These are phyloP conservation scores for Brachymystax lenok DNA, from an alignment of 2,797 vertebrate genomes.

Conservation along the genomic window DNA sequence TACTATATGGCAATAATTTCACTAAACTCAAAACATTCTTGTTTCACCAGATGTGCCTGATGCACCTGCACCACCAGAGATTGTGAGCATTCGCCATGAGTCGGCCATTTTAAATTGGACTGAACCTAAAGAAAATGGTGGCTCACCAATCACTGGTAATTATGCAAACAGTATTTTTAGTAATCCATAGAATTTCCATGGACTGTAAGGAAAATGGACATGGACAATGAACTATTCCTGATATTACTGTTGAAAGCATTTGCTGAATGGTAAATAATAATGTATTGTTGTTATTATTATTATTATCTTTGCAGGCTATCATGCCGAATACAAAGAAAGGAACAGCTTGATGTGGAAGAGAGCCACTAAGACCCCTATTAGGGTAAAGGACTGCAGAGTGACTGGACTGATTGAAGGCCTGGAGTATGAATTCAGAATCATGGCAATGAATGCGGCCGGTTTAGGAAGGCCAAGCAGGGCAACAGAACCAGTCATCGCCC, in stretches of 20 bases:
- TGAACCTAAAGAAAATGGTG: slow-evolving; percentile 92
- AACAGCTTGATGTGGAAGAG: slow-evolving; percentile 99
- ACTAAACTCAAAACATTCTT: slow-evolving; percentile 22
- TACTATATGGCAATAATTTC: slow-evolving; percentile 6
- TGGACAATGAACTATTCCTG: not conserved
- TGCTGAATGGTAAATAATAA: not conserved
- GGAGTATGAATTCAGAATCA: slow-evolving; percentile 98
- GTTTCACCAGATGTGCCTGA: slow-evolving; percentile 88
- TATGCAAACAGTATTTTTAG: not conserved
- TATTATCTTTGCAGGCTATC: slow-evolving; percentile 82
- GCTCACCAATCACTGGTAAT: slow-evolving; percentile 96
- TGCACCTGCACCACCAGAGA: slow-evolving; percentile 91
- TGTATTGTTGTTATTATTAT: not conserved
- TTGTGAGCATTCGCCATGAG: slow-evolving; percentile 88
- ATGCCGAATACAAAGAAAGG: slow-evolving; percentile 94
- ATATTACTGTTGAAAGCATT: not conserved
- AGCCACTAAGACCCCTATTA: slow-evolving; percentile 88
- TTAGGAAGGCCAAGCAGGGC: slow-evolving; percentile 93
- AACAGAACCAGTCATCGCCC: slow-evolving; percentile 88
- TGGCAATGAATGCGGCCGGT: slow-evolving; percentile 96
- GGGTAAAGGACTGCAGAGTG: slow-evolving; percentile 95
- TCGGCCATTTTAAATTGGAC: slow-evolving; percentile 90
- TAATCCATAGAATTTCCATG: not conserved
- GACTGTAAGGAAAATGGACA: not conserved
- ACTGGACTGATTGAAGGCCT: slow-evolving; percentile 93